A percentile compares a stretch with the other conserved stretches of the same genome.
These are phyloP conservation scores for Ptilodon capucinus DNA, from an alignment of 2,888 invertebrate species.

Conservation along the genomic window DNA sequence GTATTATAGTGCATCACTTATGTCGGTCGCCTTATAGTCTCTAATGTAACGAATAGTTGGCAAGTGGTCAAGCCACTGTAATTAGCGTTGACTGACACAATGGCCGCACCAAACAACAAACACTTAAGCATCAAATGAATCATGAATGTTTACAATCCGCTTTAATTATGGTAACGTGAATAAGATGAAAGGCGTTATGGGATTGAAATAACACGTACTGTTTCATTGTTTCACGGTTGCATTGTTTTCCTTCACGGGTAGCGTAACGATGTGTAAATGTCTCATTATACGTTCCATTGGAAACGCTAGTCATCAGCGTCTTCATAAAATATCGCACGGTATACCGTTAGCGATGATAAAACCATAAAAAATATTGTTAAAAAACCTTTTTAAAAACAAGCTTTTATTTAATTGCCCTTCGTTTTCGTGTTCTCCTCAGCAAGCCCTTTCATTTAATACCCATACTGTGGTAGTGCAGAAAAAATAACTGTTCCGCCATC, in stretches of 20 bases:
- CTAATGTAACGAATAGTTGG: slow-evolving; percentile 46
- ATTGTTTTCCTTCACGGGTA: background rate
- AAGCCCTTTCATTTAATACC: too few relatives aligned
- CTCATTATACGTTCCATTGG: too few relatives aligned
- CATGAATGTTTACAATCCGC: slow-evolving; percentile 27
- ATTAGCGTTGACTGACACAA: slow-evolving; percentile 46
- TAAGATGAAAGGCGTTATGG: background rate
- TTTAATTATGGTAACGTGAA: slow-evolving; percentile 9
- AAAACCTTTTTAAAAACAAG: too few relatives aligned
- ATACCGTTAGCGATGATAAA: too few relatives aligned
- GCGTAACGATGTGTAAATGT: background rate
- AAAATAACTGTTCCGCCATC: too few relatives aligned
- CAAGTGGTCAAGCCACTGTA: slow-evolving; percentile 50
- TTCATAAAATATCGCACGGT: too few relatives aligned
- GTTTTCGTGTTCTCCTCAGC: too few relatives aligned
- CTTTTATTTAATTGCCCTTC: too few relatives aligned
- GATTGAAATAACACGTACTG: background rate
- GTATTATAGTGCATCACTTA: slow-evolving; percentile 4
- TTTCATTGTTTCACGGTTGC: background rate
- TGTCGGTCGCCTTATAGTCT: slow-evolving; percentile 25
- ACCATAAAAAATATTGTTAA: too few relatives aligned
- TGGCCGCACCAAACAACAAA: slow-evolving; percentile 33
- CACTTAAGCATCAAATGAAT: slow-evolving; percentile 27
- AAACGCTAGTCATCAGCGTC: too few relatives aligned
- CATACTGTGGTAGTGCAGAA: too few relatives aligned